These are phyloP conservation scores for Molossus molossus DNA, from an alignment of 2,797 vertebrate species.

Conservation along the genomic window DNA sequence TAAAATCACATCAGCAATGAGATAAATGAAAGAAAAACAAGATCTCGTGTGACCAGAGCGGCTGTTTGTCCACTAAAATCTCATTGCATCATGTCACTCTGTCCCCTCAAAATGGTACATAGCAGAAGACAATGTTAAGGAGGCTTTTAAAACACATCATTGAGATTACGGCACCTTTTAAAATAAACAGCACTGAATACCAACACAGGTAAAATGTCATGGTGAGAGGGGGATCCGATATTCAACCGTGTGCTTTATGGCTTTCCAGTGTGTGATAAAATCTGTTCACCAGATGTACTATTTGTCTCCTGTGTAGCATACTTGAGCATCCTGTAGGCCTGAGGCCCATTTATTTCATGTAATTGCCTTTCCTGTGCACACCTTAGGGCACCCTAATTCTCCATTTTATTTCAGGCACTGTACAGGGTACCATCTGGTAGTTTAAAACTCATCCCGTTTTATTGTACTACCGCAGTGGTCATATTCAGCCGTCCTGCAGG, in stretches of 20 bases:
- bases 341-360: constrained; percentile 99
- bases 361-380: constrained; percentile 98
- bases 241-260: constrained; percentile 90
- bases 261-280: constrained; percentile 93
- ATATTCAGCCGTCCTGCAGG: constrained; percentile 87
- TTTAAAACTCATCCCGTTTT: constrained; percentile 92
- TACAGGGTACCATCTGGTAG: constrained; percentile 98
- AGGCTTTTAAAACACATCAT: constrained; percentile 92
- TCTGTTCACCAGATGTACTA: constrained; percentile 95
- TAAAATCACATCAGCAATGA: constrained; percentile 86
- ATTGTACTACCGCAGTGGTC: constrained; percentile 88
- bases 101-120: constrained; percentile 80
- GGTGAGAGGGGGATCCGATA: constrained; percentile 89
- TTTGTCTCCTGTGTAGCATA: constrained; percentile 94
- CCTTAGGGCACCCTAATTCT: constrained; percentile 98
- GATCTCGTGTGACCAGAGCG: constrained; percentile 71
- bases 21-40: constrained; percentile 88
- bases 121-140: constrained; percentile 89
- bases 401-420: constrained; percentile 98
- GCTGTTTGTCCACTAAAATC: constrained; percentile 86
- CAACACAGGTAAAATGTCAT: constrained; percentile 93
- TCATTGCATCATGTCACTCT: constrained; percentile 83
- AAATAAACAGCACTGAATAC: constrained; percentile 91
- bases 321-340: constrained; percentile 94
- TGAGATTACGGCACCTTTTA: constrained; percentile 92